These are phyloP conservation scores for Rhagonycha fulva DNA, from an alignment of 2,888 invertebrate genomes.

Conservation along the genomic window DNA sequence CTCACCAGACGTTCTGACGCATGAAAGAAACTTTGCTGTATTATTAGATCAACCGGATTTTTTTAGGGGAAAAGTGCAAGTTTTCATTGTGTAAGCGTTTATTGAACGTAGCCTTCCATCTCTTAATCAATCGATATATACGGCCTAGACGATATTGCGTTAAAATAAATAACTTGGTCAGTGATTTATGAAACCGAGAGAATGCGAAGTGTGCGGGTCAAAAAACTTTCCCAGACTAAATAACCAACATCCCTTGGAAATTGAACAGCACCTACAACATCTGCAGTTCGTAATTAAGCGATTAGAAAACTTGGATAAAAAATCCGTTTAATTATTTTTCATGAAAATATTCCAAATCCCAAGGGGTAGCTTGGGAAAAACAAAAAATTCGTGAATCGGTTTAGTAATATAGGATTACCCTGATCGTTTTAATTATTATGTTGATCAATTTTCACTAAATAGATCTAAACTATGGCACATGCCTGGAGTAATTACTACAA, in stretches of 20 bases:
- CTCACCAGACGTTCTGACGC: slow-evolving; percentile 21
- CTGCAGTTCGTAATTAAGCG: neutral
- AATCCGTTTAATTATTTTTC: no score
- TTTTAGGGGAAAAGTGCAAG: neutral
- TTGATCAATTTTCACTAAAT: neutral
- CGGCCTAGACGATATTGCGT: neutral
- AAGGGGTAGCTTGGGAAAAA: neutral
- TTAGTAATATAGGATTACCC: no score
- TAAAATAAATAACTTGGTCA: neutral
- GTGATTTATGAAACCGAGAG: neutral
- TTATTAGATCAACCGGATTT: slow-evolving; percentile 11
- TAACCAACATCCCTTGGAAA: neutral
- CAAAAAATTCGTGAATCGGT: neutral
- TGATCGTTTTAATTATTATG: neutral
- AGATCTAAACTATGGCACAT: neutral
- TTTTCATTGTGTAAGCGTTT: slow-evolving; percentile 4
- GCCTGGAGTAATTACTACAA: neutral
- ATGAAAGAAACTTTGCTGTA: slow-evolving; percentile 12
- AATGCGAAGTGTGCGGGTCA: neutral
- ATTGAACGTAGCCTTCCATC: neutral
- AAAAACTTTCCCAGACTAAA: neutral
- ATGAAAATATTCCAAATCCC: neutral
- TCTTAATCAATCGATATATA: neutral
- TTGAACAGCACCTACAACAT: neutral
- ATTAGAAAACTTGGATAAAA: neutral